These are phyloP conservation scores for Agelas oroides DNA, from an alignment of 37 sponge, comb jelly and placozoan genomes.

Conservation along the genomic window DNA sequence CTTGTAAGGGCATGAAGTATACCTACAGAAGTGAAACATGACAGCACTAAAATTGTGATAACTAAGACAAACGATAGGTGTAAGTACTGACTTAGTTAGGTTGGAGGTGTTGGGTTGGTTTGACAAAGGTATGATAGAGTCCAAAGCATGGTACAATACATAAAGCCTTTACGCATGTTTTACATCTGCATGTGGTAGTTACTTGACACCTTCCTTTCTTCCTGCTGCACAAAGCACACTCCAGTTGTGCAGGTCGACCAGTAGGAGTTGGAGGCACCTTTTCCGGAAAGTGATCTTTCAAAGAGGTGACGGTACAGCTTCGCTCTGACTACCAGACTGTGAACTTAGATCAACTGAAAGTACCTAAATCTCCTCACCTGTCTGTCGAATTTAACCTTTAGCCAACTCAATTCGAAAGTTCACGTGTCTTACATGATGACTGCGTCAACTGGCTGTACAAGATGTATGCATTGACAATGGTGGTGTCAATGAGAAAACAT, in stretches of 20 bases:
- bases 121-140: not conserved
- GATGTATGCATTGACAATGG: slow-evolving; percentile 34
- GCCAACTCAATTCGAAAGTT: slow-evolving; percentile 27
- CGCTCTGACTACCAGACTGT: not conserved
- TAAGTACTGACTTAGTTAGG: too few species aligned
- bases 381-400: not conserved
- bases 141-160: not conserved
- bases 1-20: too few species aligned
- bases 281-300: slow-evolving; percentile 21
- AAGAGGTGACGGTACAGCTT: not conserved
- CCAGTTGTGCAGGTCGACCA: not conserved
- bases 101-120: not conserved
- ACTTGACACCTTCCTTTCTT: not conserved
- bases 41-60: too few species aligned
- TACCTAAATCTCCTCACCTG: too few species aligned
- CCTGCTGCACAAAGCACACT: not conserved
- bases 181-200: not conserved
- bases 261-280: not conserved
- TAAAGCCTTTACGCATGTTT: not conserved
- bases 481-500: slow-evolving; percentile 1
- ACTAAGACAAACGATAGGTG: too few species aligned
- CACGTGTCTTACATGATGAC: slow-evolving; percentile 3
- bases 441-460: not conserved
- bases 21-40: too few species aligned
- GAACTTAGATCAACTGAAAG: not conserved